Evolutionary conservation across 2,888 invertebrate genomes (phyloP).

Genomic region (Tetropium fuscum): DNA sequence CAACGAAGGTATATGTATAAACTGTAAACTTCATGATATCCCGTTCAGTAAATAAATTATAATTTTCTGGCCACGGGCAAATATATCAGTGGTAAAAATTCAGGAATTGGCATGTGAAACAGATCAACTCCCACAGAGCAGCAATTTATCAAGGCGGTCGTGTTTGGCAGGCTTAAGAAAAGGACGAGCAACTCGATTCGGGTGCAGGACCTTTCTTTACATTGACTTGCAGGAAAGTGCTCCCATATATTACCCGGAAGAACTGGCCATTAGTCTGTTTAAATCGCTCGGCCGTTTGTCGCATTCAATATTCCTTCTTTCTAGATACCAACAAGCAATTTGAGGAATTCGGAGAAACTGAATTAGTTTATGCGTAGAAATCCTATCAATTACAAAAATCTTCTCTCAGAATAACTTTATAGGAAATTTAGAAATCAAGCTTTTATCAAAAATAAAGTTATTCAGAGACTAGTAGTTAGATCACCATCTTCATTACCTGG

Average conservation of each 20-base stretch:
- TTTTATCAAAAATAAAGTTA: no score
- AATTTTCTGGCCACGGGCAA: constrained; percentile 1
- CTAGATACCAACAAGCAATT: constrained; percentile 28
- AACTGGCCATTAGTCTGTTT: constrained; percentile 64
- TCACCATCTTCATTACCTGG: no score
- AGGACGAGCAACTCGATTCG: constrained; percentile 54
- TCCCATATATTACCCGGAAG: constrained; percentile 63
- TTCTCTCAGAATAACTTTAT: no score
- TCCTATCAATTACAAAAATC: no score
- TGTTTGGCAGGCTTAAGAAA: constrained; percentile 54
- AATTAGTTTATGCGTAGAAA: no score
- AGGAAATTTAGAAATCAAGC: no score
- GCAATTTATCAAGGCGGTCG: constrained; percentile 59
- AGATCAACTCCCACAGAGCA: constrained; percentile 54
- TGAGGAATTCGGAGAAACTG: constrained; percentile 10
- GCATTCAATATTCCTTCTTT: constrained; percentile 41
- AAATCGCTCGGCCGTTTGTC: constrained; percentile 56
- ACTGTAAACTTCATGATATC: no score
- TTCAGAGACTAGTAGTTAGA: no score
- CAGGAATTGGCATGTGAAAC: constrained; percentile 44
- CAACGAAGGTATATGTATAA: no score
- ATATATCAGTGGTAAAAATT: constrained; percentile 20
- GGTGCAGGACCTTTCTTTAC: constrained; percentile 59
- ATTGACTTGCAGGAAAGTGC: constrained; percentile 63
- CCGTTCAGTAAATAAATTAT: constrained; percentile 2